These are phyloP conservation scores for Cinclus cinclus DNA, from an alignment of 2,113 vertebrate species.

Conservation along the genomic window DNA sequence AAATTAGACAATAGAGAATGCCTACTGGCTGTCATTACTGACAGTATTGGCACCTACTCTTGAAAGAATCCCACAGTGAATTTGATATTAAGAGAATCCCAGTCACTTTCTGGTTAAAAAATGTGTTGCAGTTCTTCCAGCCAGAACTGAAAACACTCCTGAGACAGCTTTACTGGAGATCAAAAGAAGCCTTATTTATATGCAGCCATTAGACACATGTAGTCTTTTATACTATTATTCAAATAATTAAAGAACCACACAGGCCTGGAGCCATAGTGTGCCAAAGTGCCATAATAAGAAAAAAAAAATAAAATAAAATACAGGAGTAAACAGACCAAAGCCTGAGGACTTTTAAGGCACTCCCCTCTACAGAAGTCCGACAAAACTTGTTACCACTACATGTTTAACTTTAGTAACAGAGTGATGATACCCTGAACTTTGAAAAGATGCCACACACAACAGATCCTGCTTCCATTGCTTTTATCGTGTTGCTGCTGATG, in stretches of 20 bases:
- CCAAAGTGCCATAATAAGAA: not conserved
- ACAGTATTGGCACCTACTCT: not conserved
- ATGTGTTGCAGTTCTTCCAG: not conserved
- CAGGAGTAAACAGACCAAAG: not conserved
- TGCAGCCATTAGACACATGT: not conserved
- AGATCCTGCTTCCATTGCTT: not conserved
- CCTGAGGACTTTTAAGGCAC: not conserved
- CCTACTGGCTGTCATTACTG: not conserved
- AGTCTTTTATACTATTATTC: not conserved
- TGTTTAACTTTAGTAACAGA: not conserved
- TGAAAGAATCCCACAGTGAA: not conserved
- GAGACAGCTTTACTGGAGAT: not conserved
- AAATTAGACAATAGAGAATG: not conserved
- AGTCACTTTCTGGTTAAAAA: not conserved
- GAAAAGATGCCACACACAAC: not conserved
- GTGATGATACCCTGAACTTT: not conserved
- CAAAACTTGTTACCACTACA: accelerated
- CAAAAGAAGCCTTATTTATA: not conserved
- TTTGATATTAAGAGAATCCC: not conserved
- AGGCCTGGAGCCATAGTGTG: not conserved
- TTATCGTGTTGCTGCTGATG: not conserved
- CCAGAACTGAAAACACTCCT: not conserved
- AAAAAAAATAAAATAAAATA: not conserved
- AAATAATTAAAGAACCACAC: not conserved
- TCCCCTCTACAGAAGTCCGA: not conserved